phyloP scores from a whole-genome alignment of 2,888 invertebrate species.

The Sialis lutaria region DNA sequence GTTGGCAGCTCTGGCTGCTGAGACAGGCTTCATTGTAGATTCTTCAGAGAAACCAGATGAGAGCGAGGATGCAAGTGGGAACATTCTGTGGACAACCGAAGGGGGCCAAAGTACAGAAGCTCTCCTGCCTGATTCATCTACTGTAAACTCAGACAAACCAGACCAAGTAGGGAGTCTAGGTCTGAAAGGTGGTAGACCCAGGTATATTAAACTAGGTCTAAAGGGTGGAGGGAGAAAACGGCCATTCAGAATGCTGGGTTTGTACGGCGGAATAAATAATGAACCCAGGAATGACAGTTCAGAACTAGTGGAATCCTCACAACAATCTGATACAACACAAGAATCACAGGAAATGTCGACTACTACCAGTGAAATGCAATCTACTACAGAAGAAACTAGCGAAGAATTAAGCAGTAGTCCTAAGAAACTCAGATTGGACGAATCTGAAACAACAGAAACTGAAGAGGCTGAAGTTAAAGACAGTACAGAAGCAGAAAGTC shows the following conservation, averaged over 20 bases:
- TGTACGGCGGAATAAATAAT: conserved; percentile 12
- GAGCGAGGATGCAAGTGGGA: conserved; percentile 8
- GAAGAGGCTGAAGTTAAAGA: conserved; percentile 4
- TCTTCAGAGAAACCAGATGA: conserved; percentile 18
- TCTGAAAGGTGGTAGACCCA: conserved; percentile 18
- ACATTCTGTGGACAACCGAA: conserved; percentile 2
- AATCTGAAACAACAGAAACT: background rate
- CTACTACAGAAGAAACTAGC: background rate
- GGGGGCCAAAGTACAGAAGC: conserved; percentile 3
- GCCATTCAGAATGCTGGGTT: conserved; percentile 10
- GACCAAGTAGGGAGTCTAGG: conserved; percentile 9
- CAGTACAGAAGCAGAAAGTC: background rate
- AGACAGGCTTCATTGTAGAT: conserved; percentile 36
- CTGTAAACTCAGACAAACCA: background rate
- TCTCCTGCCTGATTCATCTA: background rate
- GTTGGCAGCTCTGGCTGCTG: conserved; percentile 40
- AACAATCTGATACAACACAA: background rate
- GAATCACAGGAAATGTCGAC: background rate
- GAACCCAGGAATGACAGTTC: conserved; percentile 6
- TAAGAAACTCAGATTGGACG: conserved; percentile 5
- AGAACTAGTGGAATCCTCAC: conserved; percentile 3
- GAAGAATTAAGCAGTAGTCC: background rate
- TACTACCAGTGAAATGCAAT: too few relatives aligned
- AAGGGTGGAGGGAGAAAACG: conserved; percentile 22
- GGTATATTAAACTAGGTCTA: conserved; percentile 16